Conservation (phyloP, 2,113 vertebrate genomes). For the Nicator chloris region DNA sequence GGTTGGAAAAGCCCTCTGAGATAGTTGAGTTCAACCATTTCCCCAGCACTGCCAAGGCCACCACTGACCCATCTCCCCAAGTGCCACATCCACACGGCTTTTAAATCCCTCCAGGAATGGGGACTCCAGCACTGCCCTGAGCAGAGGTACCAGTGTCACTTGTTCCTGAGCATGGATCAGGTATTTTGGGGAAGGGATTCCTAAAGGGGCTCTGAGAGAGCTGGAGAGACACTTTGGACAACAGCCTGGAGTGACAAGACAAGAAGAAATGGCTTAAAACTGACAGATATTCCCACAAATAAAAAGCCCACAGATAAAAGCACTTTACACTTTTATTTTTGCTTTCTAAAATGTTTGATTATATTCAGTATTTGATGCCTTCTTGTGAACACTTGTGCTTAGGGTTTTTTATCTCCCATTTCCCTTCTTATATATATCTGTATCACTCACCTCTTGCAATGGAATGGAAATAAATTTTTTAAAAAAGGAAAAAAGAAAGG, state of each 20-base stretch:
- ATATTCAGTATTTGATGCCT: neutral
- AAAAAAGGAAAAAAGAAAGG: too few relatives aligned
- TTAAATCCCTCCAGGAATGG: neutral
- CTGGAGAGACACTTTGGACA: neutral
- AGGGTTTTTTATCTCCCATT: fast-evolving
- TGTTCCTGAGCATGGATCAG: neutral
- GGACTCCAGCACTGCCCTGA: neutral
- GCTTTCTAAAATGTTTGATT: neutral
- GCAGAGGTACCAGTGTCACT: fast-evolving
- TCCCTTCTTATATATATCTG: neutral
- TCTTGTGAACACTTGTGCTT: neutral
- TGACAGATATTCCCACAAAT: neutral
- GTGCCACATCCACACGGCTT: neutral
- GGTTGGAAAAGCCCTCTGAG: neutral
- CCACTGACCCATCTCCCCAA: neutral
- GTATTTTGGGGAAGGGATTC: neutral
- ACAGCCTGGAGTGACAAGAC: neutral
- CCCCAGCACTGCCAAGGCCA: neutral
- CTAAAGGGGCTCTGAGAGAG: neutral
- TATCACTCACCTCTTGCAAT: neutral
- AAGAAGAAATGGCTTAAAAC: neutral
- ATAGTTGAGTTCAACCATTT: neutral
- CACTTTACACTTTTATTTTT: neutral
- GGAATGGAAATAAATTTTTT: neutral
- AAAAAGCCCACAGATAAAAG: neutral